A percentile compares a stretch with the other conserved stretches of the same genome.
Conservation (phyloP, 1,140 invertebrate species). For the Drosophila melanica region DNA sequence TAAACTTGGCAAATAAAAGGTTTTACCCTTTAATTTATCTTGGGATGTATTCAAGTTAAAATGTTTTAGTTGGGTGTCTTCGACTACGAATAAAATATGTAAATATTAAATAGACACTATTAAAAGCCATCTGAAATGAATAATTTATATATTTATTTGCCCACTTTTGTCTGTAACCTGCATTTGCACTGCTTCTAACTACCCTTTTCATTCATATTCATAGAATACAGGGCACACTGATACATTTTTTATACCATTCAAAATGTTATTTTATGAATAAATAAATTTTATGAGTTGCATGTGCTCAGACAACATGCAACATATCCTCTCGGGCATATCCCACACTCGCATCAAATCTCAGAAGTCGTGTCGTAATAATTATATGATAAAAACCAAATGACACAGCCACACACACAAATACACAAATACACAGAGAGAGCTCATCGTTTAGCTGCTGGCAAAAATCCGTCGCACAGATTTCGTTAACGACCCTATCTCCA, state of each 20-base stretch:
- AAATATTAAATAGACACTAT: no score
- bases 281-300: not conserved
- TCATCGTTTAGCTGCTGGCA: slow-evolving; percentile 47
- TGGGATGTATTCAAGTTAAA: no score
- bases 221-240: not conserved
- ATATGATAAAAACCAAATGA: slow-evolving; percentile 31
- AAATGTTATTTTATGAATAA: not conserved
- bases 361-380: slow-evolving; percentile 43
- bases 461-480: slow-evolving; percentile 71
- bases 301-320: not conserved
- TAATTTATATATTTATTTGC: no score
- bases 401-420: slow-evolving; percentile 4
- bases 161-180: no score
- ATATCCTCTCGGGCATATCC: not conserved
- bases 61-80: no score
- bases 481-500: slow-evolving; percentile 66
- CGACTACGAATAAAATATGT: no score
- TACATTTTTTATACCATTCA: not conserved
- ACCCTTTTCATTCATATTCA: no score
- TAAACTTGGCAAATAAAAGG: no score
- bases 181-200: no score
- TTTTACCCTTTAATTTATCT: no score
- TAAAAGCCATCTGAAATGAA: no score
- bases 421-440: slow-evolving; percentile 29
- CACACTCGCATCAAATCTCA: slow-evolving; percentile 21